Base-by-base conservation (phyloP, 1,140 invertebrate species). In the Mactra quadrangularis region DNA sequence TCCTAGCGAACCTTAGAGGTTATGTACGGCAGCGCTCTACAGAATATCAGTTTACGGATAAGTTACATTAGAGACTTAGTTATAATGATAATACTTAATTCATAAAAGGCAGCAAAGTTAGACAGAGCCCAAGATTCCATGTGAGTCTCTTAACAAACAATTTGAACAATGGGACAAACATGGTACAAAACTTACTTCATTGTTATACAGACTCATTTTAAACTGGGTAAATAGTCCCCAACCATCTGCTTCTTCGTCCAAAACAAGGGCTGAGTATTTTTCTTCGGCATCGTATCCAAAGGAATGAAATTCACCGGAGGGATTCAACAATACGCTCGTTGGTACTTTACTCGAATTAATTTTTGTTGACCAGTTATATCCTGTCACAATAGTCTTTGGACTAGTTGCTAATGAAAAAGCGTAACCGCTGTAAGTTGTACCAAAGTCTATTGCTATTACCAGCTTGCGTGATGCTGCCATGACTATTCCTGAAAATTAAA, bases 251-350 rank as follows among this genome's bases (percentile, higher is more conserved):
- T 38, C 4, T 15, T 45, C 55, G 4, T 57, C 71, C 22, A 22
- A 11, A 13, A 45, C 13, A 3, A 59, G 29, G 17, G 57, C 71
- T 7, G 29, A 22, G 41, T 75, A 75, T 9, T 57, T 53, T 29
- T 57, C 71, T 25, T 75, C 71, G 17, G 71, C 71, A 17, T 75
- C 55, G 27, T 41, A 59, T 11, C 71, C 71, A 45, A 75, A 75
- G 9, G 52, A 35, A 33, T 59, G 71, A n/a, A 75, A 59, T 0
- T 75, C 9, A n/a, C 55, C 22, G 13, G 17, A 15, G 19, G 52
- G 52, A 31, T 70, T 17, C 1, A 45, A 33, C 38, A 70, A n/a
- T n/a, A 29, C 66, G 17, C n/a, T 25, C 4, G 71, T 75, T 22
- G 71, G 35, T 0, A 29, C 27, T 59, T 75, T 75, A 6, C 15